Evolutionary conservation across 35 echinoderm and acorn worm species (phyloP).

Genomic region (Heliocidaris tuberculata): DNA sequence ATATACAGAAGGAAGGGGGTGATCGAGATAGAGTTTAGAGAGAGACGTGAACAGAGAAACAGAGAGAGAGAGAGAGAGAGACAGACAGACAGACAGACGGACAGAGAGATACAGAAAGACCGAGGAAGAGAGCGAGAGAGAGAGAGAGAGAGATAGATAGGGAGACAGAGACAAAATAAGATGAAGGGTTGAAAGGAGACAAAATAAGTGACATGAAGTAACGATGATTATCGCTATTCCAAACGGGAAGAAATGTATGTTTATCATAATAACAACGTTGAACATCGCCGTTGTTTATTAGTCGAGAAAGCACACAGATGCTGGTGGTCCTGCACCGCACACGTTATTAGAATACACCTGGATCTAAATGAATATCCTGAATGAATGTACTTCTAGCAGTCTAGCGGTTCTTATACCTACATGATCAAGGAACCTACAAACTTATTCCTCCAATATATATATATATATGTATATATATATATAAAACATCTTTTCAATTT

Average conservation of each 20-base stretch:
- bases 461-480: too few species aligned
- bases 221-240: neutral
- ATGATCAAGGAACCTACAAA: too few species aligned
- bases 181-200: too few species aligned
- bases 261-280: neutral
- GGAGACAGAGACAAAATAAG: too few species aligned
- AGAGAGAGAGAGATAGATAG: too few species aligned
- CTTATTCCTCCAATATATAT: too few species aligned
- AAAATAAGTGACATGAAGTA: neutral
- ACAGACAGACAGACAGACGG: neutral
- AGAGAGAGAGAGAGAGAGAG: neutral
- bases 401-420: too few species aligned
- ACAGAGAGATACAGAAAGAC: neutral
- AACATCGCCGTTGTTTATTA: neutral
- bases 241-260: neutral
- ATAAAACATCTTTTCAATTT: too few species aligned
- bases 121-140: neutral
- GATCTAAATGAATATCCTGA: too few species aligned
- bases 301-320: neutral
- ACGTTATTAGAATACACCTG: too few species aligned
- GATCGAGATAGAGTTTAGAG: too few species aligned
- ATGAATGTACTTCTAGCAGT: too few species aligned
- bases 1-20: neutral
- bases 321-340: neutral
- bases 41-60: neutral